phyloP scores from a whole-genome alignment of 2,113 vertebrate genomes.

The Corvus cornix region DNA sequence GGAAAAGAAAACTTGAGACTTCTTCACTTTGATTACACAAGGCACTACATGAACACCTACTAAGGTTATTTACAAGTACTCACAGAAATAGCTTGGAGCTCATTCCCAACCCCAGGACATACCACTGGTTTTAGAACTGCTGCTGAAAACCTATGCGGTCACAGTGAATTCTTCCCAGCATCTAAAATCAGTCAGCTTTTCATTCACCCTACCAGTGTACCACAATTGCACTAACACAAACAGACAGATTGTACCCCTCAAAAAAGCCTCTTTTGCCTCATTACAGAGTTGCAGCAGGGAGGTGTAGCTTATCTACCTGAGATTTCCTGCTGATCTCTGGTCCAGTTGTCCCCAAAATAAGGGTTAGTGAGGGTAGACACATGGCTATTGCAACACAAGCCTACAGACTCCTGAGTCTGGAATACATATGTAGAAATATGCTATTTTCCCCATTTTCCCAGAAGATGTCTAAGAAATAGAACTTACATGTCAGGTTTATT shows the following conservation, averaged over 20 bases:
- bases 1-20: background rate
- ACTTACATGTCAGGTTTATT: fast-evolving
- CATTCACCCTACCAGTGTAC: background rate
- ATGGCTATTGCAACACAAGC: background rate
- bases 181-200: background rate
- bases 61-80: background rate
- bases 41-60: background rate
- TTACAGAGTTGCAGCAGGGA: background rate
- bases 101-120: background rate
- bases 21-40: conserved; percentile 7
- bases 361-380: background rate
- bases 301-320: background rate
- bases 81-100: background rate
- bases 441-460: background rate
- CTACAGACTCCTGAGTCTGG: background rate
- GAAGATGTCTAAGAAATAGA: background rate
- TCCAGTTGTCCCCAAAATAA: background rate
- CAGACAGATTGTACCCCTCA: fast-evolving
- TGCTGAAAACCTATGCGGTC: background rate
- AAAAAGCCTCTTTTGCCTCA: background rate
- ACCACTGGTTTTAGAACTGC: background rate
- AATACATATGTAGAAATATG: background rate
- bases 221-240: background rate
- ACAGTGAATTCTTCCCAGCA: background rate
- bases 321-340: background rate